Evolutionary conservation across 2,888 invertebrate species (phyloP), one percentile per base, ranked within the genome.

Genomic region (Protonemura montana): DNA sequence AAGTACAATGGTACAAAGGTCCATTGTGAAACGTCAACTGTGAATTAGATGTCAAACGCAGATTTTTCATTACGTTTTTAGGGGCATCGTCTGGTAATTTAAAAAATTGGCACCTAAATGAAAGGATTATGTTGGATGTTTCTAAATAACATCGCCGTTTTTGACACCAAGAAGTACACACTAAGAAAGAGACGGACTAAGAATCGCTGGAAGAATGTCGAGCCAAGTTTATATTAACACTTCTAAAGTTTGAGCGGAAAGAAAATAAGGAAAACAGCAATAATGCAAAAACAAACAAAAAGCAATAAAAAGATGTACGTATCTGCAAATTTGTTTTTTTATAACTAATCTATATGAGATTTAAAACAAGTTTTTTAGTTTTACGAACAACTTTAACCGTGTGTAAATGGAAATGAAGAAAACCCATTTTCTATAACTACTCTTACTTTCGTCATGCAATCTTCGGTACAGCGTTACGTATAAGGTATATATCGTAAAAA

Each of bases 341-440:
- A 59, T 59, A 21, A 21, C 59, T 59, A 59, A 59, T 59, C 59
- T 59, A 59, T 59, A 59, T 59, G 59, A 59, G 59, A 59, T 59
- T 59, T 59, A 59, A 59, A 59, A 59, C 59, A 78, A 28, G 28
- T 26, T 78, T 78, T 26, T 26, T 7, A 78, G 28, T 78, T 78
- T 10, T n/a, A 78, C 78, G 28, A 78, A 78, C 78, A 78, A 78
- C 28, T 78, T 26, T 26, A 78, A 27, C 28, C 28, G 26, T 78
- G 78, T 78, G 78, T 78, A 78, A 78, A 78, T 78, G 78, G 78
- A 78, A 28, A 78, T 78, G 28, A n/a, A 28, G 28, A 78, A 78
- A 78, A 78, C 78, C 78, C 78, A 78, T 78, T 78, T 78, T 78
- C 78, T 26, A 78, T 78, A 78, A 78, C 78, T 78, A 78, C 26